Conservation (phyloP, 2,888 invertebrate species). For the Papilio gigon region DNA sequence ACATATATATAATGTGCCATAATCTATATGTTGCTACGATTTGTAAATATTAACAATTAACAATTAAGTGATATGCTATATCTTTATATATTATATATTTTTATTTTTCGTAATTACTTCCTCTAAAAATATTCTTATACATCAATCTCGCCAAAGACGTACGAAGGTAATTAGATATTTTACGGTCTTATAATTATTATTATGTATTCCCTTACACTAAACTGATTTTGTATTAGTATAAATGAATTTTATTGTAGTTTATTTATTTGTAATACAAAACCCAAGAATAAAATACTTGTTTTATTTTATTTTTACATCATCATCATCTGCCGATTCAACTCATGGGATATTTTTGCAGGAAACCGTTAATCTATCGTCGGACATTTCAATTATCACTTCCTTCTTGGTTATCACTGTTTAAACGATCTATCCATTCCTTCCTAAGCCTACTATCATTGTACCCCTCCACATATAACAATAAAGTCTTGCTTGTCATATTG, state of each 20-base stretch:
- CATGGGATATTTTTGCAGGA: too few species aligned
- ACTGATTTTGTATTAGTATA: conserved; percentile 57
- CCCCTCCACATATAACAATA: too few species aligned
- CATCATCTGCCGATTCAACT: too few species aligned
- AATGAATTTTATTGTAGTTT: conserved; percentile 64
- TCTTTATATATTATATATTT: conserved; percentile 9
- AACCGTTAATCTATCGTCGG: too few species aligned
- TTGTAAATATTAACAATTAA: conserved; percentile 52
- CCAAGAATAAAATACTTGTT: conserved; percentile 45
- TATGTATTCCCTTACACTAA: conserved; percentile 51
- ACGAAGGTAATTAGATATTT: conserved; percentile 40
- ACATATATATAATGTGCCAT: conserved; percentile 46
- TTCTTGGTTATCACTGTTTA: too few species aligned
- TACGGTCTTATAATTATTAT: conserved; percentile 47
- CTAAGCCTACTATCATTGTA: too few species aligned
- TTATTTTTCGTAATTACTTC: conserved; percentile 15
- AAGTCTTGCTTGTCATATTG: too few species aligned
- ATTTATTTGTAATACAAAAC: conserved; percentile 74
- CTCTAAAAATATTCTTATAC: conserved; percentile 47
- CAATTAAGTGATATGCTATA: conserved; percentile 19
- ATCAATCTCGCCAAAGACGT: conserved; percentile 55
- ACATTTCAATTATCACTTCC: too few species aligned
- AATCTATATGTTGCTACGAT: conserved; percentile 46
- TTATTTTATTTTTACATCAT: conserved; percentile 39
- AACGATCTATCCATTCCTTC: too few species aligned